phyloP scores from a whole-genome alignment of 1,140 invertebrate species.

The Chironomus striatipennis region DNA sequence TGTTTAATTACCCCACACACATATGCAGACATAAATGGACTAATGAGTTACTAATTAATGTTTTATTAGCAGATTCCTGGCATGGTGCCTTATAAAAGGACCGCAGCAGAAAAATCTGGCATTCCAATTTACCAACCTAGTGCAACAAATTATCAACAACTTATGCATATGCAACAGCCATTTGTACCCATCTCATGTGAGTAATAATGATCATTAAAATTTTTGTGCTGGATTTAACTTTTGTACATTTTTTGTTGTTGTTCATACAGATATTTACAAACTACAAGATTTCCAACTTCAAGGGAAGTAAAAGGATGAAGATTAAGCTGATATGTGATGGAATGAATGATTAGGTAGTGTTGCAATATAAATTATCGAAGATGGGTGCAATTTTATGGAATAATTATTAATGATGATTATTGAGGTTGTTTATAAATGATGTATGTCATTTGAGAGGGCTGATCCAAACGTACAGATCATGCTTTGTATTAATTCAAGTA shows the following conservation, averaged over 20 bases:
- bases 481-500: too few relatives aligned
- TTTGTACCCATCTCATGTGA: conserved; percentile 89
- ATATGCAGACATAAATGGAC: too few relatives aligned
- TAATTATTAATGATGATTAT: too few relatives aligned
- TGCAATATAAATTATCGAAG: too few relatives aligned
- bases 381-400: too few relatives aligned
- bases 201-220: conserved; percentile 48
- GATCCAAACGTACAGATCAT: too few relatives aligned
- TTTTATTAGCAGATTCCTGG: conserved; percentile 70
- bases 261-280: neutral
- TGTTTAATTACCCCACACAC: too few relatives aligned
- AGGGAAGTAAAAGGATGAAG: neutral
- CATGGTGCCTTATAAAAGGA: conserved; percentile 89
- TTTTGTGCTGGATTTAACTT: too few relatives aligned
- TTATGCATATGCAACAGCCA: conserved; percentile 91
- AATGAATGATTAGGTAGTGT: neutral
- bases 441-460: too few relatives aligned
- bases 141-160: conserved; percentile 84
- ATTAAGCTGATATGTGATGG: neutral
- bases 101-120: conserved; percentile 89
- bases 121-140: conserved; percentile 90
- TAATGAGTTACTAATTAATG: neutral
- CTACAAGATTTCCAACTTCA: conserved; percentile 17
- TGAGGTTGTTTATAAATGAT: neutral
- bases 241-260: neutral